Percentiles rank a stretch among this genome's conserved stretches.
These are phyloP conservation scores for Nomada flava DNA, from an alignment of 2,888 invertebrate genomes.

Conservation along the genomic window DNA sequence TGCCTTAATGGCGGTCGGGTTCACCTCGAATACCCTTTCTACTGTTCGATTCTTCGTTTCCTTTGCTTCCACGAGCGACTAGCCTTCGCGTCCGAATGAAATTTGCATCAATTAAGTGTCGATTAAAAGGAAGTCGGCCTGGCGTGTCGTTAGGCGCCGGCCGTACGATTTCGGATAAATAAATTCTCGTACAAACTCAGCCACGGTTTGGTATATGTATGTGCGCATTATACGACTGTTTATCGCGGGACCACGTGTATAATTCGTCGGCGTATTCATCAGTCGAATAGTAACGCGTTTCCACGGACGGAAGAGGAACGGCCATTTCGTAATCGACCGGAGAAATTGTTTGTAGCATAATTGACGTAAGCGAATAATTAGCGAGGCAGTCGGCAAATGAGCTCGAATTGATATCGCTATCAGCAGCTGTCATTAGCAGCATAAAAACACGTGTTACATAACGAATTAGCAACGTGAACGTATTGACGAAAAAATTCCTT, in stretches of 20 bases:
- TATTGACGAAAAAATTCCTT: constrained; percentile 4
- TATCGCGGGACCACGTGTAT: not conserved
- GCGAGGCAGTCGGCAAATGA: constrained; percentile 33
- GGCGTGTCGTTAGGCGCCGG: constrained; percentile 4
- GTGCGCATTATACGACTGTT: too few species aligned
- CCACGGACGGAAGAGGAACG: not conserved
- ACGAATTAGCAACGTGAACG: constrained; percentile 35
- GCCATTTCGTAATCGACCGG: constrained; percentile 24
- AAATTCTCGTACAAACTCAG: constrained; percentile 22
- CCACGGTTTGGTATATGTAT: too few species aligned
- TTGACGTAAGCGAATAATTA: constrained; percentile 59
- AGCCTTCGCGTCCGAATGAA: constrained; percentile 28
- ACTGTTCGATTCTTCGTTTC: not conserved
- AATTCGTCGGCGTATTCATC: not conserved
- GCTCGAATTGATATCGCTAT: constrained; percentile 51
- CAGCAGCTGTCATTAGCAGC: constrained; percentile 30
- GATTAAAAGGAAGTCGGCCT: constrained; percentile 35
- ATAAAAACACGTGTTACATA: constrained; percentile 51
- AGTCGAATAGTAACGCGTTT: constrained; percentile 13
- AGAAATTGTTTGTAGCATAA: constrained; percentile 43
- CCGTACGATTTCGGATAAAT: not conserved
- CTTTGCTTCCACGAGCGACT: constrained; percentile 3
- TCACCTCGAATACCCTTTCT: not conserved
- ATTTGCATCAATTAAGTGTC: constrained; percentile 50
- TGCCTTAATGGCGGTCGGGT: constrained; percentile 22